Evolutionary conservation across 2,113 vertebrate genomes (phyloP).

Genomic region (Callionymus lyra): DNA sequence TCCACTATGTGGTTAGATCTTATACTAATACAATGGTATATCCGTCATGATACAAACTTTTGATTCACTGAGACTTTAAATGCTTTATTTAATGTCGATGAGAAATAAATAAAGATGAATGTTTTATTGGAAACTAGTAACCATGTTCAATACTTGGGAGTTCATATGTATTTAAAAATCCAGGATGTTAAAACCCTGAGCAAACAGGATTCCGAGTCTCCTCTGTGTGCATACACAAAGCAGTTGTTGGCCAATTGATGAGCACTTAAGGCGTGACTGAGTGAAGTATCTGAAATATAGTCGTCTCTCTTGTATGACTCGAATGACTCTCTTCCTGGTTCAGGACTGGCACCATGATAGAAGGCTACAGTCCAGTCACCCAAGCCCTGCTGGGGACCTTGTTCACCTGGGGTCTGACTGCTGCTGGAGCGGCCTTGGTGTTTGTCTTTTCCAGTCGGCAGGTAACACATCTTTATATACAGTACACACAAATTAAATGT

Average conservation of each 20-base stretch:
- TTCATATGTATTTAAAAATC: not conserved
- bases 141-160: too few species aligned
- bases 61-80: too few species aligned
- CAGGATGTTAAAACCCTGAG: slow-evolving; percentile 16
- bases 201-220: slow-evolving; percentile 33
- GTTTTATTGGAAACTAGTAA: too few species aligned
- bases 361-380: slow-evolving; percentile 70
- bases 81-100: too few species aligned
- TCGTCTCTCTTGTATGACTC: too few species aligned
- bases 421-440: slow-evolving; percentile 82
- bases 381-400: slow-evolving; percentile 86
- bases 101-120: too few species aligned
- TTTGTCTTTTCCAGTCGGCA: slow-evolving; percentile 84
- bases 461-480: slow-evolving; percentile 53
- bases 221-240: slow-evolving; percentile 8
- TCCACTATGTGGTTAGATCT: too few species aligned
- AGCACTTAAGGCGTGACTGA: too few species aligned
- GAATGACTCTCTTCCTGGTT: not conserved
- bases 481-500: not conserved
- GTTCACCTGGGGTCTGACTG: slow-evolving; percentile 90
- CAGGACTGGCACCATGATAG: slow-evolving; percentile 74
- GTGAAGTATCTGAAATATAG: too few species aligned
- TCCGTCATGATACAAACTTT: too few species aligned
- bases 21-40: too few species aligned
- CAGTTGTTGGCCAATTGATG: too few species aligned